Conservation (phyloP, 2,888 invertebrate genomes). For the Phrixothrix hirtus region DNA sequence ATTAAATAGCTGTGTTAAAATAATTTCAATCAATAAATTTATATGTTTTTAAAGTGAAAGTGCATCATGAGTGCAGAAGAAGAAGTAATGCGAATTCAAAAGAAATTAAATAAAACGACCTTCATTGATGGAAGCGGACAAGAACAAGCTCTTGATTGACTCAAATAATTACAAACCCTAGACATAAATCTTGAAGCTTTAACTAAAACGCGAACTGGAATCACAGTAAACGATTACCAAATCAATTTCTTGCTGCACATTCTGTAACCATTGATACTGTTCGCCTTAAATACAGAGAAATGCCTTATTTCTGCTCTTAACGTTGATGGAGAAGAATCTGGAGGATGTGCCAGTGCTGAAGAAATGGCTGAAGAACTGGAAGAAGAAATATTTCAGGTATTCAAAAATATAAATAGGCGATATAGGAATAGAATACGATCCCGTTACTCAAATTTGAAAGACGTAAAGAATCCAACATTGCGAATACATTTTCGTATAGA, state of each 20-base stretch:
- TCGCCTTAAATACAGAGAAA: conserved; percentile 89
- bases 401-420: conserved; percentile 91
- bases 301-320: conserved; percentile 81
- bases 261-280: conserved; percentile 80
- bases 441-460: conserved; percentile 95
- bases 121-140: conserved; percentile 86
- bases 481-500: conserved; percentile 91
- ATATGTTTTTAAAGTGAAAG: no score
- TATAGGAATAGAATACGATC: conserved; percentile 96
- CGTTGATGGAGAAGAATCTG: conserved; percentile 60
- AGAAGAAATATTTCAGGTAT: conserved; percentile 87
- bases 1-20: no score
- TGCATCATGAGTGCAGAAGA: conserved; percentile 93
- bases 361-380: conserved; percentile 90
- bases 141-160: conserved; percentile 86
- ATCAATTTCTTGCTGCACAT: conserved; percentile 66
- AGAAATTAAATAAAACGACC: conserved; percentile 94
- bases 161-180: conserved; percentile 85
- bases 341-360: conserved; percentile 79
- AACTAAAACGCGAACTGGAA: conserved; percentile 94
- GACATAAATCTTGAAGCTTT: conserved; percentile 93
- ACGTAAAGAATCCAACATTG: conserved; percentile 91
- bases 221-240: conserved; percentile 80
- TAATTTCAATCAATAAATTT: no score
- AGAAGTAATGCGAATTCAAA: conserved; percentile 92